phyloP scores from a whole-genome alignment of 1,140 invertebrate species.

The Drosophila sproati region DNA sequence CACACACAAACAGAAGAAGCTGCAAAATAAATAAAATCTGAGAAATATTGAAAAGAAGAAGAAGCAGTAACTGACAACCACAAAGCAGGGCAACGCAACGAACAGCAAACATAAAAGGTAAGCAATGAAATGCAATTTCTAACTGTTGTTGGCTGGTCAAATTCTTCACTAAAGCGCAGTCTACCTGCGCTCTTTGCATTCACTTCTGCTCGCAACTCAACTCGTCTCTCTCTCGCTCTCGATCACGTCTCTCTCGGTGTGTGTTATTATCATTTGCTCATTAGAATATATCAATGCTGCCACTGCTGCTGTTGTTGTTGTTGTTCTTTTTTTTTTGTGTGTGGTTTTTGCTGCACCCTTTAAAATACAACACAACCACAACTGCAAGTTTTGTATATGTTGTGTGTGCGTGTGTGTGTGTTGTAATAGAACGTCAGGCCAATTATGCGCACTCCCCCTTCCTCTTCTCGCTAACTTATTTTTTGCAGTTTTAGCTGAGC shows the following conservation, averaged over 20 bases:
- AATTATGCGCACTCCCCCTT: slow-evolving; percentile 34
- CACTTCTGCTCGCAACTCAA: not conserved
- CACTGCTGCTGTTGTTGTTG: slow-evolving; percentile 22
- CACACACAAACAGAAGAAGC: slow-evolving; percentile 36
- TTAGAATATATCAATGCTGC: slow-evolving; percentile 43
- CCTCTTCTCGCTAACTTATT: slow-evolving; percentile 13
- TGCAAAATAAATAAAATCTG: slow-evolving; percentile 24
- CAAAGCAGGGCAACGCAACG: slow-evolving; percentile 13
- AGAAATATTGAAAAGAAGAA: slow-evolving; percentile 23
- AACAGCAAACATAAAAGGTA: slow-evolving; percentile 25
- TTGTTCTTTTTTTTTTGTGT: slow-evolving; percentile 23
- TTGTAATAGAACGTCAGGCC: slow-evolving; percentile 50
- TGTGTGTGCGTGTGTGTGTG: slow-evolving; percentile 24
- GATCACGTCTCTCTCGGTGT: slow-evolving; percentile 17
- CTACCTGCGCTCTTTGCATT: slow-evolving; percentile 22
- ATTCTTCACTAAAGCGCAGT: not conserved
- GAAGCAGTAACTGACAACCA: slow-evolving; percentile 5
- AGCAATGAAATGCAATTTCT: slow-evolving; percentile 40
- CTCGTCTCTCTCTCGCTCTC: not conserved
- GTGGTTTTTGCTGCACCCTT: slow-evolving; percentile 33
- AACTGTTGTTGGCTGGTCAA: slow-evolving; percentile 21
- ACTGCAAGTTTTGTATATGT: slow-evolving; percentile 13
- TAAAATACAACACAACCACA: not conserved
- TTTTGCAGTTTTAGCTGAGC: slow-evolving; percentile 54
- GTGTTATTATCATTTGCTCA: slow-evolving; percentile 43